Base-by-base conservation (phyloP, 2,888 invertebrate genomes). In the Lapara coniferarum region DNA sequence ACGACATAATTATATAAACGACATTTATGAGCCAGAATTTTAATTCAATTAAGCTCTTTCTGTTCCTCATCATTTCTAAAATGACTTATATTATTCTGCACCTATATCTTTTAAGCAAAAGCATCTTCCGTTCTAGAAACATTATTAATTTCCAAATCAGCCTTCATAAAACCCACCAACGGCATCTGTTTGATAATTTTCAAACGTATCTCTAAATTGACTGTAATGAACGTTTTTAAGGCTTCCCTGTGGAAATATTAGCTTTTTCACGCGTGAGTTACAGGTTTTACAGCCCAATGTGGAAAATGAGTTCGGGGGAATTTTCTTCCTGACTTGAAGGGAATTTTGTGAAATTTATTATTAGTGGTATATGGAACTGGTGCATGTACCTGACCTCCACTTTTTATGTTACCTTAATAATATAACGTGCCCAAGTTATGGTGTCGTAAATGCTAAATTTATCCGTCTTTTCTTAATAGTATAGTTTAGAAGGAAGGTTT, bases 141-240 rank as follows among this genome's bases (percentile, higher is more conserved):
- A 37, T 37, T 37, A 37, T 37, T 8, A 37, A 7, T 37, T 37
- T 37, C 37, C 37, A 37, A 37, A 37, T 37, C 7, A 37, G 5
- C 8, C 37, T 37, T 37, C 8, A 10, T 55, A 55, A 10, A 8
- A 10, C 46, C 71, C 70, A 71, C 70, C 69, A 71, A 72, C 67
- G 66, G 71, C 70, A 72, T 72, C 72, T 69, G 44, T 58, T 71
- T 73, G 63, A 75, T 75, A 75, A 63, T 74, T 77, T 75, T 75
- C 71, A 70, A 71, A 68, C 74, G 71, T 77, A 75, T 75, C 75
- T 72, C 76, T 76, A 82, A 84, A 85, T 83, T 84, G 81, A 85
- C 84, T 80, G 78, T 83, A 84, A 86, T 82, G 79, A 84, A 81
- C 76, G 78, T 82, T 85, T 82, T 82, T 82, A 84, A 80, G 79